Base-by-base conservation (phyloP, 2,797 vertebrate genomes). In the Nannoperca obscura region DNA sequence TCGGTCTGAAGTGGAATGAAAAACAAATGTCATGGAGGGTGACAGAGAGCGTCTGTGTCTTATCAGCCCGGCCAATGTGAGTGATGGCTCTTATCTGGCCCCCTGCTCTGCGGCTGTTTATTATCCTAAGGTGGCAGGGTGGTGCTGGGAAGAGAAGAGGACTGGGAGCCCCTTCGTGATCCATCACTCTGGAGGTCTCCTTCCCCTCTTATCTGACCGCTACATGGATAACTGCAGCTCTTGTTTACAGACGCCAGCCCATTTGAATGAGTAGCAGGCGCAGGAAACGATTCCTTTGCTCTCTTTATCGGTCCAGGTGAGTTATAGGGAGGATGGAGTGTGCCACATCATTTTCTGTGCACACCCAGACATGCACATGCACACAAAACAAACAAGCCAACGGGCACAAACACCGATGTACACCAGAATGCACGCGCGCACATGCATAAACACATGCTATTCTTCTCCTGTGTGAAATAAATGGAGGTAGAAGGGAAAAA, bases 31-130 rank as follows among this genome's bases (percentile, higher is more conserved):
- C 93, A 94, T 86, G 88, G 91, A 82, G 92, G 93, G 92, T 94
- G 94, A 95, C 94, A 93, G 92, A 92, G 92, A 93, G 91, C 89
- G 92, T 93, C 94, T 94, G 94, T 93, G 93, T 92, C 93, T 95
- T 95, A 95, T 95, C 94, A 95, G 93, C 85, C 63, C 4, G 89
- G 91, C 91, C 92, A 88, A 93, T 71, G 93, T 95, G 94, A 95
- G 91, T 94, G 94, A 95, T 95, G 94, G 93, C 89, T 93, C 92
- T 95, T 95, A 95, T 95, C 94, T 93, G 92, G 87, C 93, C 94
- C 89, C 90, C 88, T 94, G 93, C 94, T 94, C 92, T 75, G 67
- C 55, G 88, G 92, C 93, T 93, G 93, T 94, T 95, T 94, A 94
- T 95, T 95, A 95, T 95, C 94, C 93, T 88, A 92, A 91, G 94